Evolutionary conservation across 1,140 invertebrate species (phyloP).

Genomic region (Spodoptera litura): DNA sequence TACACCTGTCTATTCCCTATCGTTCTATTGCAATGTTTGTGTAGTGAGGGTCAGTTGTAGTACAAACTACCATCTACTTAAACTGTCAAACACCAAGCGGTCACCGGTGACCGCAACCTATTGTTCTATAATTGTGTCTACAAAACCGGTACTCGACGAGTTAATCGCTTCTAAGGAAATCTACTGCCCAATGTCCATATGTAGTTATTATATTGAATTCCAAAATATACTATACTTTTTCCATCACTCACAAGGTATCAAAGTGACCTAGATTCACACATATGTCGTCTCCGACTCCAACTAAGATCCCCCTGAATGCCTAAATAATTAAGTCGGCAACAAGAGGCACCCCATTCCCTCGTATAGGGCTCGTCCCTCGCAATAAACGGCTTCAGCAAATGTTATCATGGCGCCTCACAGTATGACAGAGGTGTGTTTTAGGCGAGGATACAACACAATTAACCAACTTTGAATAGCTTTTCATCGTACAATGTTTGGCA

Average conservation of each 20-base stretch:
- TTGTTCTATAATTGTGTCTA: too few relatives aligned
- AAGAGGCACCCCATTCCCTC: background rate
- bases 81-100: too few relatives aligned
- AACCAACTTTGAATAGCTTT: slow-evolving; percentile 27
- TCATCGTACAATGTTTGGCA: slow-evolving; percentile 6
- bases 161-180: too few relatives aligned
- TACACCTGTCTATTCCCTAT: background rate
- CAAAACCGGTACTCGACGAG: too few relatives aligned
- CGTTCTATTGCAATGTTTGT: too few relatives aligned
- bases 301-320: slow-evolving; percentile 32
- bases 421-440: slow-evolving; percentile 57
- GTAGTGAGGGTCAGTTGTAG: too few relatives aligned
- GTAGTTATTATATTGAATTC: background rate
- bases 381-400: slow-evolving; percentile 58
- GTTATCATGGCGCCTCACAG: slow-evolving; percentile 60
- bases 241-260: background rate
- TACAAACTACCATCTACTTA: too few relatives aligned
- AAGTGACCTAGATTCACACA: slow-evolving; percentile 16
- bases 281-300: background rate
- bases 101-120: too few relatives aligned
- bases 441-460: background rate
- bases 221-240: background rate
- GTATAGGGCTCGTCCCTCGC: slow-evolving; percentile 49
- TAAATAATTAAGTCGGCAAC: slow-evolving; percentile 28
- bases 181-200: background rate